Base-by-base conservation (phyloP, 2,113 vertebrate genomes). In the Vanacampus margaritifer region DNA sequence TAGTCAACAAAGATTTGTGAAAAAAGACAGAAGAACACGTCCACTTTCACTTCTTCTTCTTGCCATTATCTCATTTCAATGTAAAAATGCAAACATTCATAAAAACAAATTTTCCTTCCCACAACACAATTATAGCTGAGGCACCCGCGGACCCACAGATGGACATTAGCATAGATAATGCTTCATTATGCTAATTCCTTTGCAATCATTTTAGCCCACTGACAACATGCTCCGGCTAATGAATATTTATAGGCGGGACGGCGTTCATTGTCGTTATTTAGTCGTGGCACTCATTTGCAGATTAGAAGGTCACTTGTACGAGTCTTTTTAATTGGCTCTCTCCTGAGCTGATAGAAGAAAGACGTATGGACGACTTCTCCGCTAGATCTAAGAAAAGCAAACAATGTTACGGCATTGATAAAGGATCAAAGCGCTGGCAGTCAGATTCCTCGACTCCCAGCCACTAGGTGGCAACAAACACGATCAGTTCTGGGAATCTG, bases 171-270 rank as follows among this genome's bases (percentile, higher is more conserved):
- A 79, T 62, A 82, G 82, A 86, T 87, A 87, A 88, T 87, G 80
- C 82, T 86, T 86, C 78, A 89, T 88, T 87, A 88, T 89, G 83
- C 72, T 83, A 84, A 87, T 88, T 79, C 23, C 54, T 79, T 85
- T 76, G 75, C 73, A 87, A 84, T 86, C 73, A 65, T 79, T 84
- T 69, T 66, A 82, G 83, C 71, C 71, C 70, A 85, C 80, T 80
- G 83, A 86, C 84, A 86, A 78, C 74, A 79, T 73, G 72, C 72
- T 70, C 48, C 43, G 63, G 71, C 67, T 79, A 78, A 88, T 87
- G 77, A 87, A 88, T 87, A 89, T 87, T 80, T 80, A 86, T 82
- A 67, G 61, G 54, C 54, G 60, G 75, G 64, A 76, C 78, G 82
- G 82, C 43, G 8, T 67, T 74, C n/a, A 39, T 67, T 64, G 57